Conservation (phyloP, 2,113 vertebrate species). For the Pheucticus melanocephalus region DNA sequence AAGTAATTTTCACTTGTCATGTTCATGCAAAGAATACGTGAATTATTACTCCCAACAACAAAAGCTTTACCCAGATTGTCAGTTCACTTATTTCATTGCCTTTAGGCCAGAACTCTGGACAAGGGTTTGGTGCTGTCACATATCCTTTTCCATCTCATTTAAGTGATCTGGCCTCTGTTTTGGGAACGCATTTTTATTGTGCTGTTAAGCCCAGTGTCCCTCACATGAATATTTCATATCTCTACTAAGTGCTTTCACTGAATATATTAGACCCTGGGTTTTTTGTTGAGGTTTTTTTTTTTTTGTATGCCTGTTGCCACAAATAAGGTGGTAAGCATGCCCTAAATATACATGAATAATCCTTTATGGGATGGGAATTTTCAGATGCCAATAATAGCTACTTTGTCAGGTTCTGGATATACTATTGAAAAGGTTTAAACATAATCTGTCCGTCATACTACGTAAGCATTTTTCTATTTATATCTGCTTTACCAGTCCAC, state of each 20-base stretch:
- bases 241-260: conserved; percentile 50
- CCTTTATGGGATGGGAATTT: conserved; percentile 7
- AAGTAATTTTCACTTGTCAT: conserved; percentile 46
- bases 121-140: conserved; percentile 58
- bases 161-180: conserved; percentile 62
- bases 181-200: conserved; percentile 58
- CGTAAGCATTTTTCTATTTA: conserved; percentile 60
- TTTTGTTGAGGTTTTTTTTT: background rate
- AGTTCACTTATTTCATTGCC: conserved; percentile 53
- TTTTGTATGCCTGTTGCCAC: background rate
- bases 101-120: conserved; percentile 60
- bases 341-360: conserved; percentile 22
- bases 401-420: conserved; percentile 31
- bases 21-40: conserved; percentile 16
- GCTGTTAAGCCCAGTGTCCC: conserved; percentile 38
- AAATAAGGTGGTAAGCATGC: background rate
- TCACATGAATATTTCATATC: conserved; percentile 67
- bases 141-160: conserved; percentile 65
- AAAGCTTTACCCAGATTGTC: conserved; percentile 44
- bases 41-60: conserved; percentile 49
- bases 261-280: conserved; percentile 20
- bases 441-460: conserved; percentile 25
- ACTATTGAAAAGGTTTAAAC: conserved; percentile 12
- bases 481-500: conserved; percentile 43
- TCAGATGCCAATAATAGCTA: conserved; percentile 23